A percentile compares a stretch with the other conserved stretches of the same genome.
Conservation (phyloP, 2,797 vertebrate species). For the Pseudochromis fuscus region DNA sequence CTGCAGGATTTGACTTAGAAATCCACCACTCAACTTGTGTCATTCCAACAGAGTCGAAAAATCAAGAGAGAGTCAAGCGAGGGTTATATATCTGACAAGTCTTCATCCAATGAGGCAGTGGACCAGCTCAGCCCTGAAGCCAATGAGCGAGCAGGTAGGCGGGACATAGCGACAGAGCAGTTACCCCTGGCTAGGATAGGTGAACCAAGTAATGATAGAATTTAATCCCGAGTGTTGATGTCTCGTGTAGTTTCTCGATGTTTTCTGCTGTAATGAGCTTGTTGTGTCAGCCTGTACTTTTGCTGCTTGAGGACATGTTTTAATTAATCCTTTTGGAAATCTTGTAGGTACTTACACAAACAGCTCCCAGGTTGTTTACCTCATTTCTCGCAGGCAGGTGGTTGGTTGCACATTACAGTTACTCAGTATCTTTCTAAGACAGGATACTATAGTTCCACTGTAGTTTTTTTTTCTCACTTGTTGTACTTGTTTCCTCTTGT, state of each 20-base stretch:
- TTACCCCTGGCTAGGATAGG: constrained; percentile 14
- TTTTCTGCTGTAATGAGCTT: constrained; percentile 14
- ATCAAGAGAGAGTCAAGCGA: constrained; percentile 81
- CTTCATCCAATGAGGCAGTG: constrained; percentile 85
- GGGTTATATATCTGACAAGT: constrained; percentile 84
- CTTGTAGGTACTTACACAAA: constrained; percentile 15
- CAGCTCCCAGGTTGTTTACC: constrained; percentile 9
- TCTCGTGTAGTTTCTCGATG: constrained; percentile 12
- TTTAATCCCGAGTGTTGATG: constrained; percentile 7
- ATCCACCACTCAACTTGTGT: constrained; percentile 74
- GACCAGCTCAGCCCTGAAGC: constrained; percentile 83
- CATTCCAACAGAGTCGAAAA: constrained; percentile 84
- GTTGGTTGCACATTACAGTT: constrained; percentile 27
- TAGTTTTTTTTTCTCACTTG: constrained; percentile 32
- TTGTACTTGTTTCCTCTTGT: constrained; percentile 34
- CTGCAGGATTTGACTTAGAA: constrained; percentile 14
- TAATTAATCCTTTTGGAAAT: constrained; percentile 21
- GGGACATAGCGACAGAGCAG: constrained; percentile 44
- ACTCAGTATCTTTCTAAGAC: constrained; percentile 1
- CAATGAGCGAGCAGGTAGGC: constrained; percentile 87
- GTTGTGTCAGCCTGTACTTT: constrained; percentile 23
- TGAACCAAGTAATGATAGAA: constrained; percentile 1
- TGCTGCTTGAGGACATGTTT: constrained; percentile 36
- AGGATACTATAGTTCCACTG: too few relatives aligned
- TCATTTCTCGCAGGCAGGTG: constrained; percentile 25